These are phyloP conservation scores for Lathamus discolor DNA, from an alignment of 2,113 vertebrate genomes.

Conservation along the genomic window DNA sequence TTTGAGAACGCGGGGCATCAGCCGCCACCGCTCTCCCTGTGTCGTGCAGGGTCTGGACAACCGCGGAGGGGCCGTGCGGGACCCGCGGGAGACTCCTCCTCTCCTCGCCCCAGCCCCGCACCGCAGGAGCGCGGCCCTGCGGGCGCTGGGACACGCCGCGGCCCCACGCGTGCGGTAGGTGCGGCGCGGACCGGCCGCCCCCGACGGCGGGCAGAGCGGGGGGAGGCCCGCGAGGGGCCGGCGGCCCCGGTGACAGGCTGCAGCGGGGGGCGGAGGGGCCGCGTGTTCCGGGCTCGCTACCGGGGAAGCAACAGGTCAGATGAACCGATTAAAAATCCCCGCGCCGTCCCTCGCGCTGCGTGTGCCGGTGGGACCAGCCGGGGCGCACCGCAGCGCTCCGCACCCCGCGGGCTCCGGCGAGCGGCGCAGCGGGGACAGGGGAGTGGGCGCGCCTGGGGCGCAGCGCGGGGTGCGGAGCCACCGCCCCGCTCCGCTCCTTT, in stretches of 20 bases:
- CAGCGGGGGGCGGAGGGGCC: not conserved
- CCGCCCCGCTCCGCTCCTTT: not conserved
- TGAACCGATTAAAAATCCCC: not conserved
- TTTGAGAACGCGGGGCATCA: not conserved
- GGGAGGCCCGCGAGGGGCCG: not conserved
- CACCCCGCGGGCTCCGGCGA: not conserved
- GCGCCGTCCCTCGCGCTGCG: not conserved
- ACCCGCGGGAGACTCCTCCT: slow-evolving; percentile 23
- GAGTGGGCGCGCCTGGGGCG: not conserved
- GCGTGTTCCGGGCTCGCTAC: not conserved
- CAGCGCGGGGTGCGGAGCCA: slow-evolving; percentile 21
- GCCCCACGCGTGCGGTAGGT: slow-evolving; percentile 6
- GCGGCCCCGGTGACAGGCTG: not conserved
- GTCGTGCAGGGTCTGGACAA: not conserved
- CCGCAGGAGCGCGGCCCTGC: not conserved
- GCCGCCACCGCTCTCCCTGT: not conserved
- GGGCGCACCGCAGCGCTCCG: not conserved
- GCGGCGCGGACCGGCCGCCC: not conserved
- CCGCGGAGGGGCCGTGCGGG: not conserved
- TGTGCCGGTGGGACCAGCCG: not conserved
- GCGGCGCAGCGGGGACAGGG: not conserved
- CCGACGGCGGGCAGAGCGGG: not conserved
- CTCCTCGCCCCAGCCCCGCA: not conserved
- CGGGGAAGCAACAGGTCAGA: not conserved
- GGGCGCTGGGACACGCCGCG: not conserved